Base-by-base conservation (phyloP, 2,113 vertebrate species). In the Silurus asotus region DNA sequence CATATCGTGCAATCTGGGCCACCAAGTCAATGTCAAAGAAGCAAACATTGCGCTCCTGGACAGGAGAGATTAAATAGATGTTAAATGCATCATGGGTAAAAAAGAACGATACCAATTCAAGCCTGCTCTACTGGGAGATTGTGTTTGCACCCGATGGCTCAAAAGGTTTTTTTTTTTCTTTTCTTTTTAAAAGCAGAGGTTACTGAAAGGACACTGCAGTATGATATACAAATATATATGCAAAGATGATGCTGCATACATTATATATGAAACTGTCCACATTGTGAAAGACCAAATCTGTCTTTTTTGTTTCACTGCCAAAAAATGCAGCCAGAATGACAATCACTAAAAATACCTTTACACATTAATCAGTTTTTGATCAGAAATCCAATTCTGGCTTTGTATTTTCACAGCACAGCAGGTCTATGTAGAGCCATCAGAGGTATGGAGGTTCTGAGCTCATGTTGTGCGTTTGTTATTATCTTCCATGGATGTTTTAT, bases 11-110 rank as follows among this genome's bases (percentile, higher is more conserved):
- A 79, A 88, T 25, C 84, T 84, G 84, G 85, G 89, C 86, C 10
- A 59, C 83, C 86, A 81, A 84, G 87, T 69, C 82, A 87, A 86
- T 89, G 91, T 86, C 90, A 88, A 14, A 74, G 59, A 86, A 85
- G n/a, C 65, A 45, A 75, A 84, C 83, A 25, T 20, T 8, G 64
- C 25, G 75, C 76, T 67, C 82, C 64, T 87, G 81, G 82, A 65
- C 74, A 69, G 28, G 62, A 37, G 51, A 69, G 86, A 78, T 83
- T 83, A 83, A 87, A 77, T 77, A 69, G 59, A 83, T 87, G 62
- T 81, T 53, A 37, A 55, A 64, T 62, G 51, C 81, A 84, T 84
- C n/a, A 64, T 58, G 53, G 28, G 64, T 81, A 80, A 88, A 48
- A 84, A 74, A 4, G 37, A 81, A 72, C 58, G 11, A 8, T 75